Percentiles rank a stretch among this genome's conserved stretches.
phyloP scores from a whole-genome alignment of 2,888 invertebrate species.

The Orthosia gothica region DNA sequence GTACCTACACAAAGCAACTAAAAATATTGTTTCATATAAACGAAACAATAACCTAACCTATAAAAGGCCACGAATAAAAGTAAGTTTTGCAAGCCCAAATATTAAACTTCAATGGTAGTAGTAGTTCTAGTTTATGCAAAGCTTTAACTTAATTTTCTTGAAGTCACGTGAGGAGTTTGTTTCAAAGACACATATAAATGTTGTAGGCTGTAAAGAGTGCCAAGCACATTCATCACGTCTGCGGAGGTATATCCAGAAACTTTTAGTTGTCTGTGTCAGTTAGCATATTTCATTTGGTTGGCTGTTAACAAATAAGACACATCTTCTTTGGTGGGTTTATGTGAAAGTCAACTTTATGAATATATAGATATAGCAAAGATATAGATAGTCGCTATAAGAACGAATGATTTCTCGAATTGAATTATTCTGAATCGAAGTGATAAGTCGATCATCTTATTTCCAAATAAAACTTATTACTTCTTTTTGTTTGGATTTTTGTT shows the following conservation, averaged over 20 bases:
- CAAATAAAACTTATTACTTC: too few relatives aligned
- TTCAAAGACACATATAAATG: constrained; percentile 16
- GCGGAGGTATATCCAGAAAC: background rate
- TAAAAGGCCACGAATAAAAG: constrained; percentile 4
- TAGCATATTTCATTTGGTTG: constrained; percentile 2
- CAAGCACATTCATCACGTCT: constrained; percentile 37
- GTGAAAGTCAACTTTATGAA: background rate
- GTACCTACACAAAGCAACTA: too few relatives aligned
- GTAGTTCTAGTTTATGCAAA: constrained; percentile 23
- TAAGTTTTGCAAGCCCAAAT: background rate
- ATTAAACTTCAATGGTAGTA: constrained; percentile 6
- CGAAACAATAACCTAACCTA: background rate
- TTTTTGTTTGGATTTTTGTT: too few relatives aligned
- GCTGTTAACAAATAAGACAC: background rate
- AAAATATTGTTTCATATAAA: background rate
- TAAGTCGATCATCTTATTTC: background rate
- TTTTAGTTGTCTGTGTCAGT: constrained; percentile 2
- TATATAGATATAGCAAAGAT: too few relatives aligned
- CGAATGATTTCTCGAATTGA: background rate
- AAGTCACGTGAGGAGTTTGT: constrained; percentile 29
- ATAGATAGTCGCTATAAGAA: background rate
- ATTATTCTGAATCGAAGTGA: too few relatives aligned
- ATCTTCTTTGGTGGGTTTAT: background rate
- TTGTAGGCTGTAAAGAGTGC: constrained; percentile 14
- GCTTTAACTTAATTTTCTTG: constrained; percentile 30